These are phyloP conservation scores for Drosophila carrolli DNA, from an alignment of 1,140 invertebrate species.

Conservation along the genomic window DNA sequence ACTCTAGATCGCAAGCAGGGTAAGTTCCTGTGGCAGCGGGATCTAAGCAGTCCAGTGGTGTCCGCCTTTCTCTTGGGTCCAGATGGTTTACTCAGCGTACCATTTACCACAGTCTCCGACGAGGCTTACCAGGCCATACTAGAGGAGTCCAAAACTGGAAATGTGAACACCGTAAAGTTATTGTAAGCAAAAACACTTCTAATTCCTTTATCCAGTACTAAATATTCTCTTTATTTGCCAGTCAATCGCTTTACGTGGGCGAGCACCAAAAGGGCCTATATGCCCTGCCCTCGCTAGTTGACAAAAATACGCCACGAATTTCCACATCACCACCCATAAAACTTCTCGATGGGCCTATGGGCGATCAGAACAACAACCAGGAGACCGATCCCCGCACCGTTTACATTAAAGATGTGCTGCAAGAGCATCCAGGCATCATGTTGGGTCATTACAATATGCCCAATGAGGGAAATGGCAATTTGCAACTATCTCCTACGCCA, in stretches of 20 bases:
- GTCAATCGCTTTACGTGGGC: conserved; percentile 96
- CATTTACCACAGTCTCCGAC: conserved; percentile 95
- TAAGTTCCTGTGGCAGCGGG: conserved; percentile 93
- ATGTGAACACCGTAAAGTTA: conserved; percentile 89
- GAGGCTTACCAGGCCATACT: conserved; percentile 92
- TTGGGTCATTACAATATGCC: conserved; percentile 93
- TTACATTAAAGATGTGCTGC: conserved; percentile 78
- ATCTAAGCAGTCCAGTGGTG: conserved; percentile 95
- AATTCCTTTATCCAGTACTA: conserved; percentile 75
- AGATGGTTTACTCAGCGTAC: conserved; percentile 92
- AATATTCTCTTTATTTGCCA: conserved; percentile 82
- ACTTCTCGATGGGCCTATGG: conserved; percentile 89
- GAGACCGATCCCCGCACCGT: conserved; percentile 73
- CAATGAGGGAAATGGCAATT: conserved; percentile 83
- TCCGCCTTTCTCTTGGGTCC: conserved; percentile 93
- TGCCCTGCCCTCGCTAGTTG: conserved; percentile 95
- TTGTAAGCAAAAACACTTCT: conserved; percentile 87
- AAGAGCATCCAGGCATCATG: conserved; percentile 86
- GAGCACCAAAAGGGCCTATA: conserved; percentile 96
- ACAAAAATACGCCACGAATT: conserved; percentile 92
- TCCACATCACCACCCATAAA: conserved; percentile 87
- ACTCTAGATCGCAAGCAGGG: conserved; percentile 91
- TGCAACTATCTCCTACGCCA: conserved; percentile 71
- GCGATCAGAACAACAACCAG: conserved; percentile 53
- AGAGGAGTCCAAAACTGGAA: conserved; percentile 87